phyloP scores from a whole-genome alignment of 1,140 invertebrate genomes.

The Neotoxoptera formosana region DNA sequence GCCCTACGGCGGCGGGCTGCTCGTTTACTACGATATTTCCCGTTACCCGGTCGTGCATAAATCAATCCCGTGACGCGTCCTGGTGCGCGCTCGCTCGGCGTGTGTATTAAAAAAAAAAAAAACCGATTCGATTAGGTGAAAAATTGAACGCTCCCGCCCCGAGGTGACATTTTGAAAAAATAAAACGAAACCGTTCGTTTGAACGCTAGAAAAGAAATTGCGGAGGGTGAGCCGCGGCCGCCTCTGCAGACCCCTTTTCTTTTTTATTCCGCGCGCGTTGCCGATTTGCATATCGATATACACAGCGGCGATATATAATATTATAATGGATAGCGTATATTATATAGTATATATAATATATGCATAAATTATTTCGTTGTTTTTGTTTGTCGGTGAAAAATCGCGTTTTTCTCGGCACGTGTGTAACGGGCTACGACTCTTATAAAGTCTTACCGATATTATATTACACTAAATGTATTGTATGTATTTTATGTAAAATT shows the following conservation, averaged over 20 bases:
- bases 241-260: not conserved
- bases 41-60: slow-evolving; percentile 5
- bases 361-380: not conserved
- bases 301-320: not conserved
- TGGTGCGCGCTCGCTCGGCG: not conserved
- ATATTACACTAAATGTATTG: too few species aligned
- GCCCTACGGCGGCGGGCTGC: not conserved
- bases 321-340: not conserved
- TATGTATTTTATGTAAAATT: too few species aligned
- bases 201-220: slow-evolving; percentile 45
- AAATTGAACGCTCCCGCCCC: slow-evolving; percentile 49
- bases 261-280: not conserved
- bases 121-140: slow-evolving; percentile 55
- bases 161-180: slow-evolving; percentile 51
- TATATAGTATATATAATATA: not conserved
- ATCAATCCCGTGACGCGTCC: slow-evolving; percentile 24
- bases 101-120: slow-evolving; percentile 55
- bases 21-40: slow-evolving; percentile 7
- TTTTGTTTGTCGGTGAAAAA: slow-evolving; percentile 15
- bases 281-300: slow-evolving; percentile 42
- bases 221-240: not conserved
- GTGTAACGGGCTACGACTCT: too few species aligned
- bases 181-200: not conserved
- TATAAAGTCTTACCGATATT: not conserved
- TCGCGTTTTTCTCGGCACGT: not conserved